A percentile compares a stretch with the other conserved stretches of the same genome.
Evolutionary conservation across 35 echinoderm and acorn worm species (phyloP).

Genomic region (Apostichopus japonicus): DNA sequence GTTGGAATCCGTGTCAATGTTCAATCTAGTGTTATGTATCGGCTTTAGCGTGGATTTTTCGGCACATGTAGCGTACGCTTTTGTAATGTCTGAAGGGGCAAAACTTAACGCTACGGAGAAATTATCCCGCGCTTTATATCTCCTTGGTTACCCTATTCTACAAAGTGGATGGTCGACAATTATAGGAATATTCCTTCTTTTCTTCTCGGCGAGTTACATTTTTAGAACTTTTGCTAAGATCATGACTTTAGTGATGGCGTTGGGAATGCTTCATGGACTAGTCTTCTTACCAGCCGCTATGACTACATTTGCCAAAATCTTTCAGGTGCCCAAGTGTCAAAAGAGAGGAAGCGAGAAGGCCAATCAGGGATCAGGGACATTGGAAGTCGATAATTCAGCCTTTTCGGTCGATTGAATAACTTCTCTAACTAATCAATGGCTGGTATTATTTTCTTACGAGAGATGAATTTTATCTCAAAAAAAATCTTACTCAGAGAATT

Average conservation of each 20-base stretch:
- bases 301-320: conserved; percentile 38
- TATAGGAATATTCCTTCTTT: conserved; percentile 57
- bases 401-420: not conserved
- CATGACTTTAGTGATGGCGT: conserved; percentile 86
- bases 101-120: not conserved
- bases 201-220: conserved; percentile 76
- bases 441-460: too few species aligned
- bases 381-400: not conserved
- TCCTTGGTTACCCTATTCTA: conserved; percentile 77
- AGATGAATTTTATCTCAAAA: too few species aligned
- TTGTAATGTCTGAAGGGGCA: conserved; percentile 16
- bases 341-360: not conserved
- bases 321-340: conserved; percentile 17
- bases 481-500: too few species aligned
- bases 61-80: conserved; percentile 89
- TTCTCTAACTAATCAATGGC: not conserved
- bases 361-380: not conserved
- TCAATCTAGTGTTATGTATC: conserved; percentile 94
- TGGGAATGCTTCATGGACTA: conserved; percentile 82
- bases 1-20: conserved; percentile 89
- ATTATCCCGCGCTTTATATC: conserved; percentile 71
- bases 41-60: conserved; percentile 96
- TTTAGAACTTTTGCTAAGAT: conserved; percentile 92
- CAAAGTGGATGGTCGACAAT: conserved; percentile 90
- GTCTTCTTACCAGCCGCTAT: conserved; percentile 75